A percentile compares a stretch with the other conserved stretches of the same genome.
These are phyloP conservation scores for Melanostigma gelatinosum DNA, from an alignment of 2,113 vertebrate genomes.

Conservation along the genomic window DNA sequence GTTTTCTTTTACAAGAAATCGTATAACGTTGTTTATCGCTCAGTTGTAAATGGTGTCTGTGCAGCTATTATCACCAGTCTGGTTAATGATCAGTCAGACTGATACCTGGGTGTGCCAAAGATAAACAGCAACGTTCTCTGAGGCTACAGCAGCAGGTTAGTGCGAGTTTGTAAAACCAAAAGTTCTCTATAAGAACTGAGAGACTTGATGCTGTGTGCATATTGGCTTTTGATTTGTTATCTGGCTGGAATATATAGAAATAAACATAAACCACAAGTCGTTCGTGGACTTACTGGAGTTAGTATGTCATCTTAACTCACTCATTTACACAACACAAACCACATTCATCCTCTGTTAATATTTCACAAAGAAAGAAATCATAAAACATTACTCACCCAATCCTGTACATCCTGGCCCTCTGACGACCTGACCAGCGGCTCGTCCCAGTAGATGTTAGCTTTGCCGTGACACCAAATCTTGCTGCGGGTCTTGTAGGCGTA, in stretches of 20 bases:
- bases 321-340: background rate
- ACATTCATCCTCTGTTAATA: background rate
- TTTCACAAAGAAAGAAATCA: background rate
- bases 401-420: slow-evolving; percentile 83
- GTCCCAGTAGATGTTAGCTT: slow-evolving; percentile 88
- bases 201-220: background rate
- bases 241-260: background rate
- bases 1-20: slow-evolving; percentile 25
- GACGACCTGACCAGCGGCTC: slow-evolving; percentile 37
- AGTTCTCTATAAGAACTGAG: background rate
- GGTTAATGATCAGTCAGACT: slow-evolving; percentile 86
- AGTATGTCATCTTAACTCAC: background rate
- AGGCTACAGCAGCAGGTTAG: slow-evolving; percentile 34
- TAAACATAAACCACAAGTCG: background rate
- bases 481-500: slow-evolving; percentile 88
- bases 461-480: slow-evolving; percentile 88
- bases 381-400: slow-evolving; percentile 81
- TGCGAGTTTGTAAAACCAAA: slow-evolving; percentile 10
- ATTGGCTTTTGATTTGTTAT: slow-evolving; percentile 1
- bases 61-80: slow-evolving; percentile 48
- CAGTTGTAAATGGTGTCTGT: background rate
- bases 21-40: background rate
- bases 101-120: slow-evolving; percentile 77
- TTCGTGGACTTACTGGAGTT: background rate
- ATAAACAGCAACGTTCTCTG: slow-evolving; percentile 59